Base-by-base conservation (phyloP, 2,113 vertebrate species). In the Marmota flaviventris region DNA sequence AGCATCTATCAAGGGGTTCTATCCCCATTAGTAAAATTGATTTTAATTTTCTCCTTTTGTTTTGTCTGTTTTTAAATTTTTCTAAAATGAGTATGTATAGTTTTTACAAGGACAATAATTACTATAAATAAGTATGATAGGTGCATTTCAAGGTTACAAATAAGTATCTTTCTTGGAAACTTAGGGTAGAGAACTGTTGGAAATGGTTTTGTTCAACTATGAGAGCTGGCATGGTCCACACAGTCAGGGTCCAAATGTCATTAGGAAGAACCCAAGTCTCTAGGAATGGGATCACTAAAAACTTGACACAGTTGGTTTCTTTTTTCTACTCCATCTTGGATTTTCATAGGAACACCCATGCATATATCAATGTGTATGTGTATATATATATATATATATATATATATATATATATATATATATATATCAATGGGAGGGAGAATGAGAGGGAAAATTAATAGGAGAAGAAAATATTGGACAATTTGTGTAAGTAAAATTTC, bases 141-240 rank as follows among this genome's bases (percentile, higher is more conserved):
- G 29, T 81, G 0, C 6, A 81, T 63, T 81, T 82, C 32, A 95
- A 95, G 73, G 85, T 88, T 45, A 87, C 89, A 95, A 88, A 81
- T 42, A 89, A 78, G 90, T 5, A 56, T 18, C 37, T 67, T 90
- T 51, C 79, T 94, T 58, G 72, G 70, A 78, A 95, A 85, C 77
- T 16, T 48, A 34, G 67, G 32, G 56, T 45, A 79, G 39, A 84
- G 10, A 89, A 94, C 56, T 69, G 34, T 20, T 76, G 48, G 20
- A 79, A 95, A 85, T 25, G 58, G 51, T 63, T 89, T 39, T 29
- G 29, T 83, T 85, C 65, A 73, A 58, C 37, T 56, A 37, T 87
- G 48, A 92, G 61, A 77, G 67, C 1, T 85, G 73, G n/a, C 45
- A 53, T 2, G 73, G 39, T n/a, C 8, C 72, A 61, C 17, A 63